Evolutionary conservation across 2,113 vertebrate genomes (phyloP).

Genomic region (Nymphicus hollandicus): DNA sequence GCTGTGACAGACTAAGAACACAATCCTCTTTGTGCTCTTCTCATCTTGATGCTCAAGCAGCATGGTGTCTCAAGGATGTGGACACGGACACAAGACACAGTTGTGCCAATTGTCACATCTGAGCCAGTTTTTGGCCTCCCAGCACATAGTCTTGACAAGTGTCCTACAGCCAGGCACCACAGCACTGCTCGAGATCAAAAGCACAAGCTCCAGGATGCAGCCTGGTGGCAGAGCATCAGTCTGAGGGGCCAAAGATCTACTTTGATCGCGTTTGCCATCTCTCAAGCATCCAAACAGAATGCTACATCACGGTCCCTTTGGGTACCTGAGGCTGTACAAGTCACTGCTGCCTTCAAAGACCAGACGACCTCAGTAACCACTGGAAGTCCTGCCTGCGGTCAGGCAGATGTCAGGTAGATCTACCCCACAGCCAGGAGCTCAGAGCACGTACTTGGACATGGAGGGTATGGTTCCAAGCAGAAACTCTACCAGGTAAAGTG

Average conservation of each 20-base stretch:
- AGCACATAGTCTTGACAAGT: background rate
- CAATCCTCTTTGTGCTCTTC: background rate
- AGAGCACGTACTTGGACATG: accelerated
- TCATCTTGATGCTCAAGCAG: background rate
- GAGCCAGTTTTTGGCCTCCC: background rate
- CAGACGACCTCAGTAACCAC: background rate
- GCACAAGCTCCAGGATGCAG: background rate
- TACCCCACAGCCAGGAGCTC: background rate
- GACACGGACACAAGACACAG: background rate
- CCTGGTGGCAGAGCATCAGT: background rate
- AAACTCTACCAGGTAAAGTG: background rate
- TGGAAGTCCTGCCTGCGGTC: background rate
- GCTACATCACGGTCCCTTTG: background rate
- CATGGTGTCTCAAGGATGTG: background rate
- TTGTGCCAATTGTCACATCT: background rate
- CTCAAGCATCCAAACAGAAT: background rate
- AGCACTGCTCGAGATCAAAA: background rate
- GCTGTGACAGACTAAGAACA: background rate
- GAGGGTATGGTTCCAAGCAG: background rate
- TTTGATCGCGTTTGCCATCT: background rate
- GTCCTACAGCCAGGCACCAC: background rate
- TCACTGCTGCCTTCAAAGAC: background rate
- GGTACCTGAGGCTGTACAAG: background rate
- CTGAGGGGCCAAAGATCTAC: background rate
- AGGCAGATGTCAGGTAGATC: background rate